Percentiles rank a stretch among this genome's conserved stretches.
Evolutionary conservation across 2,113 vertebrate species (phyloP).

Genomic region (Clinocottus analis): DNA sequence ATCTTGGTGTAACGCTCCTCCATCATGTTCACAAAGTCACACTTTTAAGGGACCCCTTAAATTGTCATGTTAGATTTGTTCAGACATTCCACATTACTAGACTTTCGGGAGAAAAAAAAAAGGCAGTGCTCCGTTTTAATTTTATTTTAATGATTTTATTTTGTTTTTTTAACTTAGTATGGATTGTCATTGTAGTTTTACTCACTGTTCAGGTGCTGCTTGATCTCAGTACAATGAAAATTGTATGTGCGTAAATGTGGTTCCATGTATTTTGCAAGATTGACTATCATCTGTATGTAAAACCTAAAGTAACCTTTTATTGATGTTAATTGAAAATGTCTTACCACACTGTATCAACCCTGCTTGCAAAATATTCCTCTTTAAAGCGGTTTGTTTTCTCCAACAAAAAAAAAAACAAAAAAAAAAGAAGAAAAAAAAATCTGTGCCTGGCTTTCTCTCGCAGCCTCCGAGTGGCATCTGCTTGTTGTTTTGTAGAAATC

Average conservation of each 20-base stretch:
- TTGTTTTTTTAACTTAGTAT: conserved; percentile 60
- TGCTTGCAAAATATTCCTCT: conserved; percentile 80
- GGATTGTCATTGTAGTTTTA: conserved; percentile 79
- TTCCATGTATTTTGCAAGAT: conserved; percentile 81
- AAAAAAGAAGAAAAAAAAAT: conserved; percentile 5
- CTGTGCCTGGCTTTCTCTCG: conserved; percentile 78
- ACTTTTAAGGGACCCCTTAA: conserved; percentile 73
- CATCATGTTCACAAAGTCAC: conserved; percentile 76
- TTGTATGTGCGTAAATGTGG: conserved; percentile 80
- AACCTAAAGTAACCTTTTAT: conserved; percentile 81
- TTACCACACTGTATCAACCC: conserved; percentile 80
- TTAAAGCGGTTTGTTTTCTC: conserved; percentile 77
- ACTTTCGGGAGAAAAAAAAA: conserved; percentile 52
- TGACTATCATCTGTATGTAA: conserved; percentile 83
- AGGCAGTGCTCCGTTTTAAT: conserved; percentile 59
- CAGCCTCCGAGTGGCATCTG: conserved; percentile 60
- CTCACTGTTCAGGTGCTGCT: conserved; percentile 81
- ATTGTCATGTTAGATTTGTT: conserved; percentile 72
- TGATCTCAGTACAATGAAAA: conserved; percentile 79
- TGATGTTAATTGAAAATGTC: conserved; percentile 82
- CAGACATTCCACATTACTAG: conserved; percentile 77
- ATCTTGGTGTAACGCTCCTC: conserved; percentile 77
- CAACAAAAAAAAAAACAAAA: conserved; percentile 11
- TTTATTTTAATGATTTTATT: not conserved
- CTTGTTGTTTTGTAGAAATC: conserved; percentile 53